These are phyloP conservation scores for Microctenopoma stevenorrisi DNA, from an alignment of 2,797 vertebrate genomes.

Conservation along the genomic window DNA sequence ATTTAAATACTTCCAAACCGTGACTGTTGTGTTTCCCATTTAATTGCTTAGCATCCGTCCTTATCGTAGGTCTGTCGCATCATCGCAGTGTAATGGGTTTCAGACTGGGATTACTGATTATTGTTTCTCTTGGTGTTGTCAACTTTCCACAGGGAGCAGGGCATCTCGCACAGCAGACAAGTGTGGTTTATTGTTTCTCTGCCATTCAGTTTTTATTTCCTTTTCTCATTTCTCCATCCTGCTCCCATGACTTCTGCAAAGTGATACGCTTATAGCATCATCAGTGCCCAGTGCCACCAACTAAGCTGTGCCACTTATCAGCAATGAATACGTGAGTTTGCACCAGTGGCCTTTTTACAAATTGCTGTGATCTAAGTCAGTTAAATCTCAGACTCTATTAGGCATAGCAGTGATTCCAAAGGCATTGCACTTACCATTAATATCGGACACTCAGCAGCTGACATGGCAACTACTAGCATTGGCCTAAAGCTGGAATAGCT, in stretches of 20 bases:
- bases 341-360: slow-evolving; percentile 57
- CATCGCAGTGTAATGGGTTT: slow-evolving; percentile 68
- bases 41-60: slow-evolving; percentile 83
- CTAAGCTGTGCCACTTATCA: slow-evolving; percentile 46
- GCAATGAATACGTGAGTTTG: slow-evolving; percentile 57
- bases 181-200: slow-evolving; percentile 25
- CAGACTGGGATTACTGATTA: slow-evolving; percentile 58
- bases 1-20: slow-evolving; percentile 86
- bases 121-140: slow-evolving; percentile 37
- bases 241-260: slow-evolving; percentile 35
- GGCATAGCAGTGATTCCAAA: slow-evolving; percentile 39
- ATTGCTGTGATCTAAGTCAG: slow-evolving; percentile 2
- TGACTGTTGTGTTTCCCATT: slow-evolving; percentile 82
- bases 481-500: slow-evolving; percentile 30
- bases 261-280: slow-evolving; percentile 30
- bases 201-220: slow-evolving; percentile 1
- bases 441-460: slow-evolving; percentile 24
- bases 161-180: slow-evolving; percentile 24
- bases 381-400: slow-evolving; percentile 55
- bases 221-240: background rate
- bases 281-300: slow-evolving; percentile 40
- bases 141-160: slow-evolving; percentile 25
- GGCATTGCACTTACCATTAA: slow-evolving; percentile 36
- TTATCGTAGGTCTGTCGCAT: slow-evolving; percentile 70
- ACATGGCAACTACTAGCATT: slow-evolving; percentile 15